Conservation (phyloP, 2,113 vertebrate species). For the Spermophilus dauricus region DNA sequence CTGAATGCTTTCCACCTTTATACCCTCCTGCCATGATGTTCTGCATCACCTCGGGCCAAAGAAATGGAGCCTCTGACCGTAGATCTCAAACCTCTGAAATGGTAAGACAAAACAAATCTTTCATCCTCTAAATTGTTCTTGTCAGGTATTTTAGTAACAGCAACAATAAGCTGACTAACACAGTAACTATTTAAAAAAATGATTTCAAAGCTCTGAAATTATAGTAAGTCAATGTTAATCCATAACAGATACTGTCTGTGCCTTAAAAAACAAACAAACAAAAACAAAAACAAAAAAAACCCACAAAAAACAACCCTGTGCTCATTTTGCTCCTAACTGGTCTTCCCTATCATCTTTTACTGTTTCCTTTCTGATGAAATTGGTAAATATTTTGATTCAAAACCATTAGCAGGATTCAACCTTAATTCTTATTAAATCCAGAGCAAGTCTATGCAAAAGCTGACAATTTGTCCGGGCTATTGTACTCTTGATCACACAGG, state of each 20-base stretch:
- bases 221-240: background rate
- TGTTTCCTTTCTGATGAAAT: conserved; percentile 73
- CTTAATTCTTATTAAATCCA: conserved; percentile 71
- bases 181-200: background rate
- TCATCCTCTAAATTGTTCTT: too few relatives aligned
- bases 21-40: too few relatives aligned
- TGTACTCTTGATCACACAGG: conserved; percentile 64
- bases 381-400: conserved; percentile 64
- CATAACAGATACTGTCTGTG: background rate
- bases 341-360: conserved; percentile 55
- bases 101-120: too few relatives aligned
- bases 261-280: background rate
- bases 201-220: conserved; percentile 8
- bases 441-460: conserved; percentile 77
- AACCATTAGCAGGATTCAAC: conserved; percentile 63
- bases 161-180: too few relatives aligned
- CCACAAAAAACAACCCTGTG: background rate
- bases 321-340: background rate
- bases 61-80: too few relatives aligned
- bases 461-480: conserved; percentile 27
- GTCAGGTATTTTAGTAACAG: too few relatives aligned
- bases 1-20: too few relatives aligned
- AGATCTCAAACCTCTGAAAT: too few relatives aligned
- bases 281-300: too few relatives aligned
- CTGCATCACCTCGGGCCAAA: too few relatives aligned